Evolutionary conservation across 2,888 invertebrate species (phyloP), one percentile per base, ranked within the genome.

Genomic region (Germaria angustata): DNA sequence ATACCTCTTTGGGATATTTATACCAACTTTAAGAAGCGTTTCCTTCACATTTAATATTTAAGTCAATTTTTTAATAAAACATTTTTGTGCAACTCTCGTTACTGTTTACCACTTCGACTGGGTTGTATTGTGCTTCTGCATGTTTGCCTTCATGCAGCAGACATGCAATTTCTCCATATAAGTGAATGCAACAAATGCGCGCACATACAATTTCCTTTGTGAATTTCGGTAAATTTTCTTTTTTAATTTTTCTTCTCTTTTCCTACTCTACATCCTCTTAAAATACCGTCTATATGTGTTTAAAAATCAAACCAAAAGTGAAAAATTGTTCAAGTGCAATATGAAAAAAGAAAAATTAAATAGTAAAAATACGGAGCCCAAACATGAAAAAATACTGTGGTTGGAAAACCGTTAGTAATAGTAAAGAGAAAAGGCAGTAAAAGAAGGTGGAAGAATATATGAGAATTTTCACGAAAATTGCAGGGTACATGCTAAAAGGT

Each of bases 291-390:
- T 61, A 61, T 68, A 36, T 69, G 46, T 55, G 75, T 69, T 69
- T 65, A 36, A 69, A 77, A 78, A 82, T 75, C 82, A 69, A 82
- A 82, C 82, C 79, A 82, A 79, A 82, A 79, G 75, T 79, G 82
- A 82, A 82, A 82, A 82, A 79, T 82, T 82, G 53, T 71, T 79
- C 79, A 76, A 79, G 82, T 76, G 71, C 79, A 75, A 75, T 81
- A 78, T 55, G 6, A 41, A 66, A 55, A 73, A 28, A 34, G 49
- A 20, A 72, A 36, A 51, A 41, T 44, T 15, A 68, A 36, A 15
- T 8, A 0, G 17, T 28, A 28, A 57, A 39, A 34, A 57, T 20
- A 49, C 57, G 22, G 2, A 51, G 57, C 28, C 57, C 32, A 72
- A 66, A 49, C 34, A 41, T 1, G 51, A 39, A 53, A 49, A 28